Evolutionary conservation across 2,888 invertebrate species (phyloP), one percentile per base, ranked within the genome.

Genomic region (Ophonus ardosiacus): DNA sequence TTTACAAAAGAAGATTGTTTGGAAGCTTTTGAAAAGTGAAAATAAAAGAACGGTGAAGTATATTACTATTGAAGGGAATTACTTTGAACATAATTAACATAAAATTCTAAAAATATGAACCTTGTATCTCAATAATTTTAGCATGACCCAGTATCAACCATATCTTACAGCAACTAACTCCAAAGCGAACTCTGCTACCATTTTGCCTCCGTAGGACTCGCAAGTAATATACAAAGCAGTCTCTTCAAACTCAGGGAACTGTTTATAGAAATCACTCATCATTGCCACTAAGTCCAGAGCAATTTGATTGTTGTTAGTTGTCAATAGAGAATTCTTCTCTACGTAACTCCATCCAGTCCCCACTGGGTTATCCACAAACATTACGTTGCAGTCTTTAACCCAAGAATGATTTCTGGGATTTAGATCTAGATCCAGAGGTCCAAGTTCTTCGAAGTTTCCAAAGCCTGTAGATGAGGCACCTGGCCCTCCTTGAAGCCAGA

Each of bases 401-500:
- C 97, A 97, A 21, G 96, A 95, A 86, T 93, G 92, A 86, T 95
- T 93, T 84, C 97, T 93, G n/a, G 93, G 92, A n/a, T 94, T 92
- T 24, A 95, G 91, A 85, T 95, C 91, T 0, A 93, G 89, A 88
- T 96, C 94, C 24, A 96, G 90, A 0, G 97, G 97, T 0, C 97
- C 97, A 24, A 97, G 90, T 89, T 97, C 97, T 86, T 95, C 94
- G 89, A 98, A 97, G 90, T 98, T 98, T n/a, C 98, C 98, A 89
- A 94, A 96, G 0, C 90, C 90, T 2, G 90, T 90, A 0, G 90
- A 90, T 0, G 90, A 89, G 18, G 87, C 88, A n/a, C 95, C 97
- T 0, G 97, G 97, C 0, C 97, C 97, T 4, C 98, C 97, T 93
- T 97, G 96, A 10, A 98, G 92, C 97, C 98, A 98, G 83, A 98